A percentile compares a stretch with the other conserved stretches of the same genome.
phyloP scores from a whole-genome alignment of 2,888 invertebrate genomes.

The Coremacera marginata region DNA sequence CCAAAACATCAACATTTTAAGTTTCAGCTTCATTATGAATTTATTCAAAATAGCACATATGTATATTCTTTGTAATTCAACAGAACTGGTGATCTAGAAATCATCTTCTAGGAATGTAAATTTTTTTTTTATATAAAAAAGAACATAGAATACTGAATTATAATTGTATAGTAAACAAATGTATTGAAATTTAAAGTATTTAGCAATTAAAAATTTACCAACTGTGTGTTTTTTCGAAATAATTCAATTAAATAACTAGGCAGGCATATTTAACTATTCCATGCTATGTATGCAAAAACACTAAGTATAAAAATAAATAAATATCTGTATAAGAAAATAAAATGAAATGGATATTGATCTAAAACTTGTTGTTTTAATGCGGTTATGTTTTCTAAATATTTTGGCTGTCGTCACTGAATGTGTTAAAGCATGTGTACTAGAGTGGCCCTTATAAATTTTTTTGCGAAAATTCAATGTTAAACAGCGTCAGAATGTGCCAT shows the following conservation, averaged over 20 bases:
- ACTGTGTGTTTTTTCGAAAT: slow-evolving; percentile 10
- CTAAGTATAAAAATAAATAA: slow-evolving; percentile 23
- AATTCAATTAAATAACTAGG: slow-evolving; percentile 30
- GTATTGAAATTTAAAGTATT: slow-evolving; percentile 15
- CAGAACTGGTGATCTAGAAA: not conserved
- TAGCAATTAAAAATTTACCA: slow-evolving; percentile 23
- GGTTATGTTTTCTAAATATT: too few relatives aligned
- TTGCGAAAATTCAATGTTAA: too few relatives aligned
- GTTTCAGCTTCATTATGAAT: too few relatives aligned
- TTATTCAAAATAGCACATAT: too few relatives aligned
- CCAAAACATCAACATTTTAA: not conserved
- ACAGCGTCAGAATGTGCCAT: too few relatives aligned
- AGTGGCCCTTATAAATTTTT: too few relatives aligned
- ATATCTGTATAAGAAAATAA: slow-evolving; percentile 37
- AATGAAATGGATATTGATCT: not conserved
- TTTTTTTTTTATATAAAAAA: slow-evolving; percentile 19
- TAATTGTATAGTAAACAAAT: slow-evolving; percentile 15
- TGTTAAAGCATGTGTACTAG: too few relatives aligned
- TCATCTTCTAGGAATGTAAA: slow-evolving; percentile 14
- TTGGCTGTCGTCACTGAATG: too few relatives aligned
- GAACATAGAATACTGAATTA: slow-evolving; percentile 17
- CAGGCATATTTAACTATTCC: slow-evolving; percentile 27
- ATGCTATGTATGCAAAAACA: slow-evolving; percentile 41
- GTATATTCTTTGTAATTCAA: too few relatives aligned
- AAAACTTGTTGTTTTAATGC: not conserved